Percentiles rank a stretch among this genome's conserved stretches.
Conservation (phyloP, 92 coral and sea anemone genomes). For the Desmophyllum pertusum region DNA sequence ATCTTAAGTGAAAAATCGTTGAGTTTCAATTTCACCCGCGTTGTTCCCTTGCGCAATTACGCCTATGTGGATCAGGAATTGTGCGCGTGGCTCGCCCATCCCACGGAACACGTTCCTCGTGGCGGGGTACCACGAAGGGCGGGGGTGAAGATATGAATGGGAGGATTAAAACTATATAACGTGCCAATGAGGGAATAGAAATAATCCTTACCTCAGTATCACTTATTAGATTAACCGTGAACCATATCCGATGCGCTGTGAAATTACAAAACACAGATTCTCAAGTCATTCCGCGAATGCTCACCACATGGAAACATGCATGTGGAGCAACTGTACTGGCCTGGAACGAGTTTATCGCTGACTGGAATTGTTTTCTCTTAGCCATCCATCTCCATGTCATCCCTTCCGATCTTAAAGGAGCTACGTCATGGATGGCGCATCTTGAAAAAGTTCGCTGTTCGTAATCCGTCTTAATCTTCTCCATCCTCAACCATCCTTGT, state of each 20-base stretch:
- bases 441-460: no score
- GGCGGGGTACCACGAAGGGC: neutral
- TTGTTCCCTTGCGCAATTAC: neutral
- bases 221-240: conserved; percentile 4
- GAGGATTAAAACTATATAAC: neutral
- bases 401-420: no score
- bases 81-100: neutral
- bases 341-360: no score
- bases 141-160: neutral
- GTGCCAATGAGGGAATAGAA: neutral
- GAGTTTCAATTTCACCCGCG: conserved; percentile 9
- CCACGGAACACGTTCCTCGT: neutral
- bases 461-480: no score
- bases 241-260: conserved; percentile 7
- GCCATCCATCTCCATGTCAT: no score
- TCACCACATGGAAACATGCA: neutral
- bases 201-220: neutral
- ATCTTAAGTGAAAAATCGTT: neutral
- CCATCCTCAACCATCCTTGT: no score
- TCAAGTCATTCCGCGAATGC: neutral
- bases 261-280: neutral
- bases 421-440: no score
- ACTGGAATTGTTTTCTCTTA: no score
- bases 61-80: no score
- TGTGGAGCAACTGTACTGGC: neutral